A percentile compares a stretch with the other conserved stretches of the same genome.
These are phyloP conservation scores for Heteromurus nitidus DNA, from an alignment of 2,888 invertebrate species.

Conservation along the genomic window DNA sequence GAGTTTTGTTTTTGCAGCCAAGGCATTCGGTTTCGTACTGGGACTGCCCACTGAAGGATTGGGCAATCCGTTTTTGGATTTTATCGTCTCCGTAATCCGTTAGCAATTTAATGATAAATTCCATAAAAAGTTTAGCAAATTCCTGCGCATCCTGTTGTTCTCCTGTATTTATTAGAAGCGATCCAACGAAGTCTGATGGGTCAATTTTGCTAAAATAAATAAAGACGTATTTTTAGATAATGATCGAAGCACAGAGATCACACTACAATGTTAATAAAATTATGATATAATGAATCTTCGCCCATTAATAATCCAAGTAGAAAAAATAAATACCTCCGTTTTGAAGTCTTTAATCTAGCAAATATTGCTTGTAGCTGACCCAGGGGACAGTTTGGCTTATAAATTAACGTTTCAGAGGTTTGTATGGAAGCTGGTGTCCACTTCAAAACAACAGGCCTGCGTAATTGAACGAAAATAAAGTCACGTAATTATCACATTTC, in stretches of 20 bases:
- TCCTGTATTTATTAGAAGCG: conserved; percentile 79
- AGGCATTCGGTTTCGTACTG: conserved; percentile 69
- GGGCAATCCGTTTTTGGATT: conserved; percentile 52
- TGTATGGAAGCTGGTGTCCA: conserved; percentile 77
- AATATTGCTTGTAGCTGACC: conserved; percentile 80
- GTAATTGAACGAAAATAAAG: conserved; percentile 70
- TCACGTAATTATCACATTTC: neutral
- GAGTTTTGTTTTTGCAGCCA: conserved; percentile 62
- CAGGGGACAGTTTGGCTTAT: conserved; percentile 77
- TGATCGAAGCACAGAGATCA: too few species aligned
- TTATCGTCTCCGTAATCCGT: conserved; percentile 58
- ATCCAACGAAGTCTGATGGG: conserved; percentile 79
- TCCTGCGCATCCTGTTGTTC: conserved; percentile 82
- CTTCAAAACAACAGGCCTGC: conserved; percentile 78
- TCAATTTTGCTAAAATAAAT: conserved; percentile 76
- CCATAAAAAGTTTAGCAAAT: conserved; percentile 80
- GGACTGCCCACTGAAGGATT: conserved; percentile 66
- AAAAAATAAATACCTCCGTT: conserved; percentile 75
- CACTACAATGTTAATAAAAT: too few species aligned
- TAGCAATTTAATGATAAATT: conserved; percentile 56
- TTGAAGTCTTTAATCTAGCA: conserved; percentile 79
- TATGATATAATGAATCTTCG: too few species aligned
- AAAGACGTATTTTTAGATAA: too few species aligned
- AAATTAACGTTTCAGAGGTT: conserved; percentile 66
- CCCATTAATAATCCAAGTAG: too few species aligned